These are phyloP conservation scores for Limosa lapponica DNA, from an alignment of 2,797 vertebrate species.

Conservation along the genomic window DNA sequence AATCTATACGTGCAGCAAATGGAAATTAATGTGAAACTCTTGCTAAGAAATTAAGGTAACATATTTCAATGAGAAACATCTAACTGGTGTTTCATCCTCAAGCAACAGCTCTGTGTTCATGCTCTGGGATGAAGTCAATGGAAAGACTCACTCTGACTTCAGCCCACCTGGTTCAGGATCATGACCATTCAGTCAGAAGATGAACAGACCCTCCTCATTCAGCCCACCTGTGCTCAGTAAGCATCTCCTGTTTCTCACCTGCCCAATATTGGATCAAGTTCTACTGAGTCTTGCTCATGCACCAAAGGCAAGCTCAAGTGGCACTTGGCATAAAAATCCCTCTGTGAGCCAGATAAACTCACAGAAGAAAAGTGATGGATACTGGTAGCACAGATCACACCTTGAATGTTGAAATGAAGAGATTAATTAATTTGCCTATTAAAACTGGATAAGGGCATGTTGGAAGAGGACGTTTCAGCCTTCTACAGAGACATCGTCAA, in stretches of 20 bases:
- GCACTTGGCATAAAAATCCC: background rate
- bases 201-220: background rate
- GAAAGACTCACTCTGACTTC: background rate
- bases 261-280: background rate
- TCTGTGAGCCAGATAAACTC: background rate
- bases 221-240: accelerated
- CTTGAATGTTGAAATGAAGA: background rate
- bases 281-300: background rate
- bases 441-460: background rate
- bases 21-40: slow-evolving; percentile 26
- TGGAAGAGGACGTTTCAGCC: background rate
- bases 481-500: background rate
- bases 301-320: background rate
- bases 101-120: background rate
- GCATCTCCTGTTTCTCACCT: background rate
- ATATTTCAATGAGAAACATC: background rate
- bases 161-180: background rate
- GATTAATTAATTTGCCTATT: background rate
- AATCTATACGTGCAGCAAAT: background rate
- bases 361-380: background rate
- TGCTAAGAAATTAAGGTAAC: slow-evolving; percentile 12
- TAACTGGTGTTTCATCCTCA: background rate
- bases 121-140: background rate
- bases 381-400: background rate
- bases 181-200: background rate